phyloP scores from a whole-genome alignment of 2,113 vertebrate genomes.

The Cathartes aura region DNA sequence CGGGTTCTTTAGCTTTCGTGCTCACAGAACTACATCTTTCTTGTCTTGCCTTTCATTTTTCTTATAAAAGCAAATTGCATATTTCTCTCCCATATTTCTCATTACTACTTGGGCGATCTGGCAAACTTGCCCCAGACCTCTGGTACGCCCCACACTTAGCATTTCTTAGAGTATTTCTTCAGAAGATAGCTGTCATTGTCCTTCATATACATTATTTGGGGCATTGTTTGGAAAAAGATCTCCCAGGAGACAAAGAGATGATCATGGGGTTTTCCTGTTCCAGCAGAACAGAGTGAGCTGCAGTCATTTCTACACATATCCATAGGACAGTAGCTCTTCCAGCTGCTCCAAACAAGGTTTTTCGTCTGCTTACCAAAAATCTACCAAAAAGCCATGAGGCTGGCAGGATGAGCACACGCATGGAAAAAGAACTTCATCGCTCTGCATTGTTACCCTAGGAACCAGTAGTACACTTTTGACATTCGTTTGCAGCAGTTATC shows the following conservation, averaged over 20 bases:
- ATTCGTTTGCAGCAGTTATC: neutral
- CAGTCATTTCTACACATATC: neutral
- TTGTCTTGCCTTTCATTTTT: neutral
- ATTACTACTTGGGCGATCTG: neutral
- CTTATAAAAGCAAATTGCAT: neutral
- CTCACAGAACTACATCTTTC: neutral
- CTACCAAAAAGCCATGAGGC: neutral
- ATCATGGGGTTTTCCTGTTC: neutral
- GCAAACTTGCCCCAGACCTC: neutral
- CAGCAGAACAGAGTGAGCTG: neutral
- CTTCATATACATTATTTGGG: neutral
- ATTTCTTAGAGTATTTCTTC: neutral
- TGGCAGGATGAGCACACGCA: neutral
- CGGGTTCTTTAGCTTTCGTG: neutral
- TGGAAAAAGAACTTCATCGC: neutral
- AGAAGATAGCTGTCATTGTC: neutral
- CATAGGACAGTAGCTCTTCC: neutral
- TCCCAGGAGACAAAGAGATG: neutral
- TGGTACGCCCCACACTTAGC: neutral
- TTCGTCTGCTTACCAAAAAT: neutral
- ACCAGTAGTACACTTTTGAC: neutral
- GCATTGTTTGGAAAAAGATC: neutral
- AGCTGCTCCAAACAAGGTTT: neutral
- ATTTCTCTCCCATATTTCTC: neutral
- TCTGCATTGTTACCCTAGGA: neutral